Conservation (phyloP, 2,888 invertebrate species). For the Fissipunctia ypsillon region DNA sequence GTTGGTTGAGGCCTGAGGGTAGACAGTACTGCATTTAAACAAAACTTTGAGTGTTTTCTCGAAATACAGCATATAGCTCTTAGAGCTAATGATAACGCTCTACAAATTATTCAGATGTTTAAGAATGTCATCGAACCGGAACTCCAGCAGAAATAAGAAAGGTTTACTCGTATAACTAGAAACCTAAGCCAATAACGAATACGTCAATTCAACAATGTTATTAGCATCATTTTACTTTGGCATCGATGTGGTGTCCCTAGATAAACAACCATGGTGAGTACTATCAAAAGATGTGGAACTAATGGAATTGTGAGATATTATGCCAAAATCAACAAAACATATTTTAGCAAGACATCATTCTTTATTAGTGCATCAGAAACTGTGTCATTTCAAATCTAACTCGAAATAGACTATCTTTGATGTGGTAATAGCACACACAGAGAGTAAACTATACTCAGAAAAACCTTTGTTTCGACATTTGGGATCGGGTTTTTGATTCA, state of each 20-base stretch:
- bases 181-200: background rate
- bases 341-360: conserved; percentile 12
- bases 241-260: background rate
- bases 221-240: conserved; percentile 1
- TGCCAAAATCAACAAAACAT: conserved; percentile 45
- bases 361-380: conserved; percentile 12
- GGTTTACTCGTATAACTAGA: background rate
- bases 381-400: conserved; percentile 16
- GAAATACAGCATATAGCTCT: background rate
- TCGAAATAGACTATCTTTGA: conserved; percentile 35
- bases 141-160: background rate
- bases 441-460: conserved; percentile 4
- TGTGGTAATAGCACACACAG: conserved; percentile 7
- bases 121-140: background rate
- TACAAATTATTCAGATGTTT: conserved; percentile 1
- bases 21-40: background rate
- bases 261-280: background rate
- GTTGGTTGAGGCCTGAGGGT: conserved; percentile 30
- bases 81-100: background rate
- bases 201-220: conserved; percentile 4
- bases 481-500: conserved; percentile 4
- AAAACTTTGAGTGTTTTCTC: conserved; percentile 10
- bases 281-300: conserved; percentile 18
- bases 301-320: conserved; percentile 23
- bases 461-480: conserved; percentile 7